A percentile compares a stretch with the other conserved stretches of the same genome.
These are phyloP conservation scores for Gibbula magus DNA, from an alignment of 2,888 invertebrate genomes.

Conservation along the genomic window DNA sequence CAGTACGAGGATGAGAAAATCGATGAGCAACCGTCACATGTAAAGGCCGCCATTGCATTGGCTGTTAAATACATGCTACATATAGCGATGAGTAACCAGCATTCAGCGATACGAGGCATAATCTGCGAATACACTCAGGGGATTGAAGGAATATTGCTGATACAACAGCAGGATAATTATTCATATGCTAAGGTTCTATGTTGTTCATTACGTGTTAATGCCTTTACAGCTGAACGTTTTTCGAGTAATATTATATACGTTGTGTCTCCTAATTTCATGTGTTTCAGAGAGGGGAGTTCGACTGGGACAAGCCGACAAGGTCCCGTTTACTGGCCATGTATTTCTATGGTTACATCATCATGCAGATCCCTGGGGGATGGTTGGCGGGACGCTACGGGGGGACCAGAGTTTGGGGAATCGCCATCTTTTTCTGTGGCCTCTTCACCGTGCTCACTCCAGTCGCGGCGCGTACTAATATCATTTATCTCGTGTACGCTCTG, in stretches of 20 bases:
- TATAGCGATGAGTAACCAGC: too few relatives aligned
- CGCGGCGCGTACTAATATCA: constrained; percentile 50
- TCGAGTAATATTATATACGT: too few relatives aligned
- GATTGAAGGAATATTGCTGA: too few relatives aligned
- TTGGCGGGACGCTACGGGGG: constrained; percentile 60
- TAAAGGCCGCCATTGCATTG: background rate
- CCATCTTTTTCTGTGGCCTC: constrained; percentile 59
- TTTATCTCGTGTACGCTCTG: constrained; percentile 36
- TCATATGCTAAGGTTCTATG: too few relatives aligned
- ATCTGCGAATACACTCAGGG: too few relatives aligned
- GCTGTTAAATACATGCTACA: too few relatives aligned
- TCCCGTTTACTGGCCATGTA: constrained; percentile 38
- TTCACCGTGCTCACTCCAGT: constrained; percentile 62
- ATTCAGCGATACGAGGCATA: too few relatives aligned
- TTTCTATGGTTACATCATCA: constrained; percentile 58
- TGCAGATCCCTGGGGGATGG: constrained; percentile 60
- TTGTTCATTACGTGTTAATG: too few relatives aligned
- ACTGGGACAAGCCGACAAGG: constrained; percentile 36
- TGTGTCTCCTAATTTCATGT: too few relatives aligned
- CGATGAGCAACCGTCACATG: background rate
- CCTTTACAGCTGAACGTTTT: too few relatives aligned
- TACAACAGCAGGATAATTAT: too few relatives aligned
- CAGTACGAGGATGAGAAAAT: too few relatives aligned
- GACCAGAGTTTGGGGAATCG: constrained; percentile 66
- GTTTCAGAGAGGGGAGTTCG: constrained; percentile 33